These are phyloP conservation scores for Magallana angulata DNA, from an alignment of 1,140 invertebrate species.

Conservation along the genomic window DNA sequence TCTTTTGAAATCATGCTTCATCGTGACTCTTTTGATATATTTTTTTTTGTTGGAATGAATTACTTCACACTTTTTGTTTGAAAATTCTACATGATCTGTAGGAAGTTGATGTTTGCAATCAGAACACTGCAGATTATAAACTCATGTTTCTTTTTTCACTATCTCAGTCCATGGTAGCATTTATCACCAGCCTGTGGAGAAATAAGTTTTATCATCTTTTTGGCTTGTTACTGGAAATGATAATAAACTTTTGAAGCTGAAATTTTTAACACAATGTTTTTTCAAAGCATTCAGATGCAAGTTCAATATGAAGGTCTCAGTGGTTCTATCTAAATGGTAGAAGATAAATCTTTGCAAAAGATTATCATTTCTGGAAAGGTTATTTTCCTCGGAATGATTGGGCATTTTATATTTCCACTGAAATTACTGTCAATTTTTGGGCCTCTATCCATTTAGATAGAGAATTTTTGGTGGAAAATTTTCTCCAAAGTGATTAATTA, in stretches of 20 bases:
- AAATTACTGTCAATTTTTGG: no score
- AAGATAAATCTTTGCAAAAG: background rate
- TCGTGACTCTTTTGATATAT: background rate
- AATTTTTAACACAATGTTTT: constrained; percentile 25
- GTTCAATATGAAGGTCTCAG: background rate
- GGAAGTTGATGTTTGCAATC: background rate
- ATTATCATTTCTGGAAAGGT: background rate
- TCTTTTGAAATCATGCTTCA: background rate
- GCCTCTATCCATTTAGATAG: background rate
- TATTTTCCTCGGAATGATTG: background rate
- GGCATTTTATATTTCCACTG: no score
- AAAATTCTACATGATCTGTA: background rate
- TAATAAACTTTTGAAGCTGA: constrained; percentile 34
- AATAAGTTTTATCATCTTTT: constrained; percentile 13
- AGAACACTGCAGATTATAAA: background rate
- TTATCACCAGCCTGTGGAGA: constrained; percentile 13
- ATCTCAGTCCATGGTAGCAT: background rate
- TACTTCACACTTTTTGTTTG: constrained; percentile 1
- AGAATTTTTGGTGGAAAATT: background rate
- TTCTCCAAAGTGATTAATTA: no score
- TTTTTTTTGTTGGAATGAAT: background rate
- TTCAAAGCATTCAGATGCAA: background rate
- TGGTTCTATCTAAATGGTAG: background rate
- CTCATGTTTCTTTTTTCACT: background rate
- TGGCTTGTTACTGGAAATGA: constrained; percentile 22